These are phyloP conservation scores for Tribolium castaneum DNA, from an alignment of 1,140 invertebrate species.

Conservation along the genomic window DNA sequence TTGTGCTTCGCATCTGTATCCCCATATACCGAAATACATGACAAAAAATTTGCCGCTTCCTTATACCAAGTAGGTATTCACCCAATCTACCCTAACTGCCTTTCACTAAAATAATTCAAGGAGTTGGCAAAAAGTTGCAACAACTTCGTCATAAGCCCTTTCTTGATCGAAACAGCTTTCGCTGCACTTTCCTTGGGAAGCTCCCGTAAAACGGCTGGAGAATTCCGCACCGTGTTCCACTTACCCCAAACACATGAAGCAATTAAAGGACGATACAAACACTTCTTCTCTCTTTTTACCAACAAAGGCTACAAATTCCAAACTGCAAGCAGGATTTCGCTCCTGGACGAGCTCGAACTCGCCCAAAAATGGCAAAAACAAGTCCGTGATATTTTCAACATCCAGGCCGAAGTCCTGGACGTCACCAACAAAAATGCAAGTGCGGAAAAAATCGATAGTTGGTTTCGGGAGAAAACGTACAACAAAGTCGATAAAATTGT, in stretches of 20 bases:
- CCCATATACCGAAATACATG: too few relatives aligned
- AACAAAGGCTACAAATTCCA: not conserved
- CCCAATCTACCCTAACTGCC: not conserved
- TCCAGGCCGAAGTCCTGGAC: slow-evolving; percentile 62
- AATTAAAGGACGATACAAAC: not conserved
- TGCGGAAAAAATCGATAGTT: slow-evolving; percentile 73
- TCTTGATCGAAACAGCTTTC: slow-evolving; percentile 63
- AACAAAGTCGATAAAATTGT: too few relatives aligned
- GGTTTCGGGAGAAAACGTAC: slow-evolving; percentile 68
- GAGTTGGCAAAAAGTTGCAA: slow-evolving; percentile 41
- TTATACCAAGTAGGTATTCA: not conserved
- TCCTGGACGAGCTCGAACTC: slow-evolving; percentile 63
- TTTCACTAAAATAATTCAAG: slow-evolving; percentile 8
- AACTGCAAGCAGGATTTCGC: slow-evolving; percentile 60
- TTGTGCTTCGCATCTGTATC: too few relatives aligned
- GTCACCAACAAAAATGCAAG: slow-evolving; percentile 58
- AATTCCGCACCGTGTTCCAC: slow-evolving; percentile 62
- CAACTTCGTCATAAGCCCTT: slow-evolving; percentile 64
- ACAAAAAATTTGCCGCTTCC: not conserved
- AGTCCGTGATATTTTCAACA: slow-evolving; percentile 36
- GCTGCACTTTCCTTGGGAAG: slow-evolving; percentile 66
- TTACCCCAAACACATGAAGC: slow-evolving; percentile 40
- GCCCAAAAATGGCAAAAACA: slow-evolving; percentile 11
- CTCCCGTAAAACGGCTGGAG: slow-evolving; percentile 65
- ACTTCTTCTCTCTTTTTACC: not conserved